Evolutionary conservation across 2,113 vertebrate genomes (phyloP).

Genomic region (Nothobranchius furzeri): DNA sequence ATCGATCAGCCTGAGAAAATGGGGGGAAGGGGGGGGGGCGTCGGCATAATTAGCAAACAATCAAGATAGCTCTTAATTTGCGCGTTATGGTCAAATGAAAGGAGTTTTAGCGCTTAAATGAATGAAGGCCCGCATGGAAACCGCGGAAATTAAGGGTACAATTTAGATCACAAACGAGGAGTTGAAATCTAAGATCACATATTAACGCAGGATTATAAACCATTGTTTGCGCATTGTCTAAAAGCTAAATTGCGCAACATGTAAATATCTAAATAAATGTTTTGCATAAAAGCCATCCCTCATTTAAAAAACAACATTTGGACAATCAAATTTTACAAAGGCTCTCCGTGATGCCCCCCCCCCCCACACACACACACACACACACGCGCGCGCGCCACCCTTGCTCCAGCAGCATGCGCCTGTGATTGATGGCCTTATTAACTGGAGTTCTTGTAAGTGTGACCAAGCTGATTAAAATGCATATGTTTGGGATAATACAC

Average conservation of each 20-base stretch:
- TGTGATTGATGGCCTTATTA: constrained; percentile 99
- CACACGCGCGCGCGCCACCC: not conserved
- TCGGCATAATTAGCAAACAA: constrained; percentile 79
- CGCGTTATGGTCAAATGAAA: constrained; percentile 83
- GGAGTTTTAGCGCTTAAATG: constrained; percentile 42
- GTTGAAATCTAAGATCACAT: too few species aligned
- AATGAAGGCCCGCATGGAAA: constrained; percentile 13
- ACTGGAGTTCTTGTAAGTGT: constrained; percentile 99
- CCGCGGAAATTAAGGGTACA: not conserved
- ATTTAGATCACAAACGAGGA: too few species aligned
- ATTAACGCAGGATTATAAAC: not conserved
- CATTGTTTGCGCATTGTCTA: not conserved
- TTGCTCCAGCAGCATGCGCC: constrained; percentile 32
- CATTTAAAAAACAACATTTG: too few species aligned
- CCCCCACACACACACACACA: too few species aligned
- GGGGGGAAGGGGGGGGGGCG: not conserved
- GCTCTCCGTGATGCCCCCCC: not conserved
- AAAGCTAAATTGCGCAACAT: too few species aligned
- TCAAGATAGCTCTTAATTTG: constrained; percentile 92
- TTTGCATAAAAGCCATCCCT: too few species aligned
- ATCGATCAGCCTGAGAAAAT: constrained; percentile 85
- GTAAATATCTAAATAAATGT: too few species aligned
- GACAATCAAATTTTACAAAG: too few species aligned
- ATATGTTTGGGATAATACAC: constrained; percentile 99
- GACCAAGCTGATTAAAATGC: constrained; percentile 98